phyloP scores from a whole-genome alignment of 2,888 invertebrate species.

The Ichneumoninae sp. region DNA sequence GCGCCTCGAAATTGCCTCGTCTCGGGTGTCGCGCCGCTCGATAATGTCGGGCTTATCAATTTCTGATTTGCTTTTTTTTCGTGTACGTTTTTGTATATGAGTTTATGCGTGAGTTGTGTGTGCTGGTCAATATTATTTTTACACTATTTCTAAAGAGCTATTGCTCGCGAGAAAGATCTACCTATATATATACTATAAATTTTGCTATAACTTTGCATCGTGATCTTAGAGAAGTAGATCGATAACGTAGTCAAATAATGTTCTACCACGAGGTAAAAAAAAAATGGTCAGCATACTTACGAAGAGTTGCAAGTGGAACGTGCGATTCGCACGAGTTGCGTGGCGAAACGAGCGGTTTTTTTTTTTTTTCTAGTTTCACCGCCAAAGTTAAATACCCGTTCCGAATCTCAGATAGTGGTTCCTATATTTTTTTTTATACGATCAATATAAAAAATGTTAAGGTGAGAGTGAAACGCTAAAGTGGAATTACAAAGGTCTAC shows the following conservation, averaged over 20 bases:
- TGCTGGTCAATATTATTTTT: slow-evolving; percentile 34
- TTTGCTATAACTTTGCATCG: slow-evolving; percentile 40
- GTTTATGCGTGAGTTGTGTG: slow-evolving; percentile 48
- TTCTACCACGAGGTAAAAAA: slow-evolving; percentile 1
- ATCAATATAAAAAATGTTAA: neutral
- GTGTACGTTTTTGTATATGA: slow-evolving; percentile 18
- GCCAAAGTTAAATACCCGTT: slow-evolving; percentile 16
- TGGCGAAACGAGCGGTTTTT: slow-evolving; percentile 5
- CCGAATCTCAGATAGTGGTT: slow-evolving; percentile 39
- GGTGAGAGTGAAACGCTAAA: slow-evolving; percentile 5
- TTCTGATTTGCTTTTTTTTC: slow-evolving; percentile 14
- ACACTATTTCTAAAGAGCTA: slow-evolving; percentile 49
- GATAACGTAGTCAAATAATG: slow-evolving; percentile 20
- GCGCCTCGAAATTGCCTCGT: neutral
- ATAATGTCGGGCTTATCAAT: neutral
- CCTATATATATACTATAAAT: slow-evolving; percentile 17
- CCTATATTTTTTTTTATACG: slow-evolving; percentile 49
- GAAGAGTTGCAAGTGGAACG: neutral
- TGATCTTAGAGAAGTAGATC: neutral
- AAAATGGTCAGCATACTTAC: slow-evolving; percentile 58
- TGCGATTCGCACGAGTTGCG: slow-evolving; percentile 20
- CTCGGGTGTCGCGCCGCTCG: neutral
- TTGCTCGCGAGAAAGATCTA: slow-evolving; percentile 32
- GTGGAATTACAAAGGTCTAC: neutral
- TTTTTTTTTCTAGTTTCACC: slow-evolving; percentile 5